Evolutionary conservation across 1,140 invertebrate species (phyloP).

Genomic region (Cherax quadricarinatus): DNA sequence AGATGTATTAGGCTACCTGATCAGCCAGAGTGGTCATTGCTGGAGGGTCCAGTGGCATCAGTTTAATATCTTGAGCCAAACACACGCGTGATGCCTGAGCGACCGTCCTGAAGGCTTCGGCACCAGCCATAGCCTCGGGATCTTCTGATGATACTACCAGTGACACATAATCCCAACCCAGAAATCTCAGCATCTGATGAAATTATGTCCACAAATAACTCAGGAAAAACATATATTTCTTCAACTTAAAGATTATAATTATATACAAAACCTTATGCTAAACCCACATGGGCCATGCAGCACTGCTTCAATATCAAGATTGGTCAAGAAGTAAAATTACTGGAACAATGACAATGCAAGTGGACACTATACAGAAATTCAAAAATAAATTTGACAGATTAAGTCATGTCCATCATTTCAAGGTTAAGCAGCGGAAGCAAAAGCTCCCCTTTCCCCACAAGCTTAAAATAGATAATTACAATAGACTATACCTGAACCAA

Average conservation of each 20-base stretch:
- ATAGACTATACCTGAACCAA: conserved; percentile 62
- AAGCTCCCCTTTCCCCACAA: no score
- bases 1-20: conserved; percentile 1
- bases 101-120: conserved; percentile 74
- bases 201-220: neutral
- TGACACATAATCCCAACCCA: conserved; percentile 77
- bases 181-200: conserved; percentile 75
- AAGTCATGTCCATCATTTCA: no score
- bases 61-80: conserved; percentile 70
- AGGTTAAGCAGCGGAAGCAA: no score
- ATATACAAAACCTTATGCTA: neutral
- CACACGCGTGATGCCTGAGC: conserved; percentile 74
- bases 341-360: no score
- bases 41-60: conserved; percentile 23
- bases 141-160: conserved; percentile 75
- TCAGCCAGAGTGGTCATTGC: conserved; percentile 27
- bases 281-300: neutral
- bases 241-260: no score
- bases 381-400: no score
- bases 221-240: no score
- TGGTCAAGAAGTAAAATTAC: no score
- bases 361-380: no score
- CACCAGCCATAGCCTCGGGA: conserved; percentile 74
- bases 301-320: no score
- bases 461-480: no score